phyloP scores from a whole-genome alignment of 2,113 vertebrate genomes.

The Diadophis punctatus region DNA sequence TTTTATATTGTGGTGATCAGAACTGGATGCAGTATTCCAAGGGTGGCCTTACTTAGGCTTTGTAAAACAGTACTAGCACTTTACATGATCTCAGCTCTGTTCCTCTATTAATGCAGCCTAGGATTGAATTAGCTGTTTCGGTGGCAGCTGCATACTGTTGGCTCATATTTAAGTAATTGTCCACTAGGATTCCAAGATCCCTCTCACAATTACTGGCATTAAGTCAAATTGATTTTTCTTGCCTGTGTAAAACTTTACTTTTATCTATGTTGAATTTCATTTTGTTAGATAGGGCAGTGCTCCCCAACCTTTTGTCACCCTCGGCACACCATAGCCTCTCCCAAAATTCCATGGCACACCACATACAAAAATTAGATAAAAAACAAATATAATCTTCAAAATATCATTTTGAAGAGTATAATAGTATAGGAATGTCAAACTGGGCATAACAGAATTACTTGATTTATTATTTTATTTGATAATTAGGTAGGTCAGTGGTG shows the following conservation, averaged over 20 bases:
- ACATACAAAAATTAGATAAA: too few species aligned
- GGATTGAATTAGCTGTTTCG: not conserved
- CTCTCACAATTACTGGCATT: not conserved
- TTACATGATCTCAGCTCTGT: too few species aligned
- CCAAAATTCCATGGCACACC: too few species aligned
- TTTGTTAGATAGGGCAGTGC: too few species aligned
- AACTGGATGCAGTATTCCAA: not conserved
- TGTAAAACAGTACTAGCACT: not conserved
- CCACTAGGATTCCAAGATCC: not conserved
- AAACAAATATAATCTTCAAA: too few species aligned
- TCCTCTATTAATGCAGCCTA: not conserved
- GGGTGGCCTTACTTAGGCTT: not conserved
- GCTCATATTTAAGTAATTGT: not conserved
- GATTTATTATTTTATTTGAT: too few species aligned
- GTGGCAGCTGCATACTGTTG: not conserved
- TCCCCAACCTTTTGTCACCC: too few species aligned
- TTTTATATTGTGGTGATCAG: not conserved
- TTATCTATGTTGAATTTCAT: not conserved
- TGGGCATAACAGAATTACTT: too few species aligned
- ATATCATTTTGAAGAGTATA: too few species aligned
- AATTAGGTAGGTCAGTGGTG: too few species aligned
- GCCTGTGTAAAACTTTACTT: not conserved
- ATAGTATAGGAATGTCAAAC: too few species aligned
- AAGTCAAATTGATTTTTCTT: not conserved
- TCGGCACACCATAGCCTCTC: too few species aligned